Percentiles rank a stretch among this genome's conserved stretches.
phyloP scores from a whole-genome alignment of 2,797 vertebrate genomes.

The Catharus ustulatus region DNA sequence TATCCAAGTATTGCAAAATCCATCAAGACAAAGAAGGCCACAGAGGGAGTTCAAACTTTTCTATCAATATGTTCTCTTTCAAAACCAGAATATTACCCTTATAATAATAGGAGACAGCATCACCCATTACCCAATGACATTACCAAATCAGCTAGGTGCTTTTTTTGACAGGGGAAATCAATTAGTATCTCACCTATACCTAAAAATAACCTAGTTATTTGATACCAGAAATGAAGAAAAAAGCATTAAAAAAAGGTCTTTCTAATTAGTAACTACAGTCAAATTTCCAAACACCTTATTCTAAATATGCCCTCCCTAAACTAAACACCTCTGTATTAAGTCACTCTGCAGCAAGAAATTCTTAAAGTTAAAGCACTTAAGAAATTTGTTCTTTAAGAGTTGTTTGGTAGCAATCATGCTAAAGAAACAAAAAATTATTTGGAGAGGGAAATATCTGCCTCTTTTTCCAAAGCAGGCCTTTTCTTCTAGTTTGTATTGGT shows the following conservation, averaged over 20 bases:
- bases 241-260: not conserved
- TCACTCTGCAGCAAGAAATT: not conserved
- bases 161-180: rapidly evolving
- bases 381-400: not conserved
- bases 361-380: not conserved
- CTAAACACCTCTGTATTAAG: not conserved
- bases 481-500: not conserved
- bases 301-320: not conserved
- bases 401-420: not conserved
- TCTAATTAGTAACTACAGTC: not conserved
- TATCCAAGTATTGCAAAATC: not conserved
- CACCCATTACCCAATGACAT: not conserved
- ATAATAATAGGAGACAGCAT: not conserved
- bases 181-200: not conserved
- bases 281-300: not conserved
- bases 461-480: not conserved
- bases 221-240: not conserved
- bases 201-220: not conserved
- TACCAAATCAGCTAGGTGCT: not conserved
- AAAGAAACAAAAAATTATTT: not conserved
- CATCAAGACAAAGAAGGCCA: not conserved
- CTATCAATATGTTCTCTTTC: not conserved
- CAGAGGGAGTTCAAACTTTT: not conserved
- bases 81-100: not conserved
- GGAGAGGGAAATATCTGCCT: not conserved